Evolutionary conservation across 2,888 invertebrate species (phyloP).

Genomic region (Aspidiotus rigidus): DNA sequence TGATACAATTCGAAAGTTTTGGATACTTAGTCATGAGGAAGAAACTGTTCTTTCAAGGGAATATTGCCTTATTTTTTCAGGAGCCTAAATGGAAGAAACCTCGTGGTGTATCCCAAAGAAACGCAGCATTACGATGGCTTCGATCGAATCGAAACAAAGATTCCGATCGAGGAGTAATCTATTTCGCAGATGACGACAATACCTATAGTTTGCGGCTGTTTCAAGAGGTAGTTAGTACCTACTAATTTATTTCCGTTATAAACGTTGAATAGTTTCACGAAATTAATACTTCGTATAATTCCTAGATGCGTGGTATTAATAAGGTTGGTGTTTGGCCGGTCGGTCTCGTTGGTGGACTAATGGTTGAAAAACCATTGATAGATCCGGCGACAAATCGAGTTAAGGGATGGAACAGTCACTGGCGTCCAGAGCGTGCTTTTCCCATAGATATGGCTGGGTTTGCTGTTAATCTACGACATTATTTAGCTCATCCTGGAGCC

Average conservation of each 20-base stretch:
- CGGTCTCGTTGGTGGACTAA: slow-evolving; percentile 87
- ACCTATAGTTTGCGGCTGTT: slow-evolving; percentile 83
- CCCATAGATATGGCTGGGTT: slow-evolving; percentile 98
- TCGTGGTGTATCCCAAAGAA: slow-evolving; percentile 84
- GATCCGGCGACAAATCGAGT: slow-evolving; percentile 53
- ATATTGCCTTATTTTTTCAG: slow-evolving; percentile 38
- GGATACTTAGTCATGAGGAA: too few species aligned
- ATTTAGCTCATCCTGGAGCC: slow-evolving; percentile 54
- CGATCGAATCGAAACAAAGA: slow-evolving; percentile 52
- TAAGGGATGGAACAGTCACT: slow-evolving; percentile 61
- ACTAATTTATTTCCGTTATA: neutral
- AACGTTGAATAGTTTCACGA: neutral
- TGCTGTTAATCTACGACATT: slow-evolving; percentile 68
- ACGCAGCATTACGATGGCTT: slow-evolving; percentile 74
- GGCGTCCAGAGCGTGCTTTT: slow-evolving; percentile 85
- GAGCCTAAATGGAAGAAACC: slow-evolving; percentile 69
- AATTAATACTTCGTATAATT: slow-evolving; percentile 37
- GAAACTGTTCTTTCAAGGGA: too few species aligned
- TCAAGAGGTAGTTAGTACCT: slow-evolving; percentile 61
- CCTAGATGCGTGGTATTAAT: slow-evolving; percentile 68
- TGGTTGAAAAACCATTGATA: slow-evolving; percentile 82
- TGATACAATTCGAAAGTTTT: too few species aligned
- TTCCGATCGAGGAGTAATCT: slow-evolving; percentile 64
- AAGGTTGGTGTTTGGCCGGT: slow-evolving; percentile 91
- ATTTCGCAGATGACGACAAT: slow-evolving; percentile 96